A percentile compares a stretch with the other conserved stretches of the same genome.
Conservation (phyloP, 2,113 vertebrate species). For the Porphyrio hochstetteri region DNA sequence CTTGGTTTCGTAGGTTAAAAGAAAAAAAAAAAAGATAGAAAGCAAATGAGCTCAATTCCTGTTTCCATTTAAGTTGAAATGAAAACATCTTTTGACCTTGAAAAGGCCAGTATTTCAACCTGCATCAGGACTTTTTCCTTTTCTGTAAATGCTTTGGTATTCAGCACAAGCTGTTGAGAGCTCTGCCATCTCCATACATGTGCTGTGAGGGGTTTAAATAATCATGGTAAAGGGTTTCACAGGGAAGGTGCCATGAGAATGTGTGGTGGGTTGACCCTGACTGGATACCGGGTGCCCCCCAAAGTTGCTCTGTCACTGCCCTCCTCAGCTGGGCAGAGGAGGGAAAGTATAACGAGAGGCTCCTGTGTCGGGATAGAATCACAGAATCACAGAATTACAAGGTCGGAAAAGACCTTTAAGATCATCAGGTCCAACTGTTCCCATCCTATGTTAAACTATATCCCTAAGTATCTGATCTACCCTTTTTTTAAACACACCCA, state of each 20-base stretch:
- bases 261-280: too few species aligned
- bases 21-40: neutral
- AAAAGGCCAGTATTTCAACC: neutral
- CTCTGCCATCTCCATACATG: neutral
- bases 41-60: neutral
- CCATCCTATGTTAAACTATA: too few species aligned
- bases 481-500: too few species aligned
- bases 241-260: neutral
- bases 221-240: neutral
- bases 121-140: neutral
- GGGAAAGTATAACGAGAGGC: too few species aligned
- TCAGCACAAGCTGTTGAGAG: neutral
- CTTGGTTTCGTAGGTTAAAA: neutral
- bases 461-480: too few species aligned
- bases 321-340: too few species aligned
- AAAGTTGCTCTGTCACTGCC: too few species aligned
- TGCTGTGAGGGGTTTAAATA: neutral
- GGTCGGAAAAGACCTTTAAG: too few species aligned
- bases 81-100: neutral
- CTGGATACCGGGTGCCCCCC: too few species aligned
- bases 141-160: neutral
- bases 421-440: too few species aligned
- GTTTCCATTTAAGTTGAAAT: neutral
- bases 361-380: too few species aligned
- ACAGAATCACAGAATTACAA: too few species aligned